Conservation (phyloP, 2,113 vertebrate species). For the Suncus etruscus region DNA sequence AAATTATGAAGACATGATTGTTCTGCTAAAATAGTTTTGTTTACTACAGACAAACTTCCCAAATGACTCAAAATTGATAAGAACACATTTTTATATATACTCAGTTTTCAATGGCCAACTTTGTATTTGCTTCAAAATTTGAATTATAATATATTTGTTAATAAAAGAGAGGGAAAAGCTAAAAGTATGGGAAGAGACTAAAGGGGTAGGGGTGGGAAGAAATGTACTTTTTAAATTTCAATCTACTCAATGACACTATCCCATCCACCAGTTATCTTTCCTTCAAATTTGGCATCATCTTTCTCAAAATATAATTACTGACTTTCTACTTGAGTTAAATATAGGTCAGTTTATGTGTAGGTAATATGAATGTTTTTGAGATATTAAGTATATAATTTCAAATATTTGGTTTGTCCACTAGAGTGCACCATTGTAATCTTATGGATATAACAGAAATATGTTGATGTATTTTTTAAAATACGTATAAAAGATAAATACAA, state of each 20-base stretch:
- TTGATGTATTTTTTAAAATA: constrained; percentile 38
- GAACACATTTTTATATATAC: background rate
- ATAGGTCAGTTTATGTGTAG: background rate
- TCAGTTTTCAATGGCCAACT: background rate
- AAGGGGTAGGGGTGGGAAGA: background rate
- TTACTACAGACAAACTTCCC: background rate
- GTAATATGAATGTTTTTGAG: background rate
- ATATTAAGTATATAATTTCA: background rate
- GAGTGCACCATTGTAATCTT: constrained; percentile 73
- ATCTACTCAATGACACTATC: background rate
- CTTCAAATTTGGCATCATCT: background rate
- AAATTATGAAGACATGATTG: background rate
- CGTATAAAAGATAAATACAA: constrained; percentile 68
- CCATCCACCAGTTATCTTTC: background rate
- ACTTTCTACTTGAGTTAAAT: constrained; percentile 47
- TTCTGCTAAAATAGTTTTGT: constrained; percentile 39
- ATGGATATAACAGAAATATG: constrained; percentile 33
- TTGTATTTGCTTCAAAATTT: constrained; percentile 16
- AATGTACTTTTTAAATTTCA: background rate
- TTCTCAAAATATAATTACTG: background rate
- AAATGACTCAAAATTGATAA: background rate
- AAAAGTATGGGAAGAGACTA: background rate
- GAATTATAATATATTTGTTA: background rate
- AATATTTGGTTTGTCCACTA: constrained; percentile 73
- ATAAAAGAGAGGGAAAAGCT: constrained; percentile 2